Evolutionary conservation across 2,888 invertebrate genomes (phyloP), one percentile per base, ranked within the genome.

Genomic region (Metopia argyrocephala): DNA sequence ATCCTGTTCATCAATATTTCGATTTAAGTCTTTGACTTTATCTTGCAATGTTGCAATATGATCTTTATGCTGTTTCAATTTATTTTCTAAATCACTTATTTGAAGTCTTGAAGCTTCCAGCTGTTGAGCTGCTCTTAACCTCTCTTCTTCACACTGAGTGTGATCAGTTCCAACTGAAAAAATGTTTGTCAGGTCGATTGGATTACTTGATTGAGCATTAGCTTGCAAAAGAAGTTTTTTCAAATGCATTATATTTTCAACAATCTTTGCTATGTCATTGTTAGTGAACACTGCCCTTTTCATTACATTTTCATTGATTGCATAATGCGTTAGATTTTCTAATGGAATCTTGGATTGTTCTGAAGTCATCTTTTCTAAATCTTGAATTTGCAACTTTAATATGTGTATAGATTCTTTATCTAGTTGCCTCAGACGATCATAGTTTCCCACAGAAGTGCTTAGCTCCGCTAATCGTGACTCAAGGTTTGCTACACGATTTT

Each of bases 401-500:
- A 89, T 93, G 82, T 94, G 93, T 85, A 96, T 96, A 18, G 93
- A 92, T 70, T 92, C 92, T 87, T 94, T 94, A 90, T 97, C 96
- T 78, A 93, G 92, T 66, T 94, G 93, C 2, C 95, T 90, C 7
- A 94, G 89, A 73, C 94, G 91, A 87, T 96, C 96, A 85, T 96
- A 96, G 79, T 93, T 93, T 0, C 96, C 96, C 3, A 96, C 93
- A 0, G 94, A 94, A 71, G 93, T 93, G 0, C 96, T 96, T 28
- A 97, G 90, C 86, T 97, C 96, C 0, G 96, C 95, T 20, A 96
- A 89, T 82, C 94, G 93, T 3, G 93, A 92, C 89, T 97, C 96
- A 65, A 97, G 91, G 62, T 93, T 92, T 0, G 94, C 94, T 0
- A 96, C 96, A 78, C 96, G 91, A 73, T 94, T 93, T 87, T 96